Base-by-base conservation (phyloP, 2,888 invertebrate species). In the Phlogophora meticulosa region DNA sequence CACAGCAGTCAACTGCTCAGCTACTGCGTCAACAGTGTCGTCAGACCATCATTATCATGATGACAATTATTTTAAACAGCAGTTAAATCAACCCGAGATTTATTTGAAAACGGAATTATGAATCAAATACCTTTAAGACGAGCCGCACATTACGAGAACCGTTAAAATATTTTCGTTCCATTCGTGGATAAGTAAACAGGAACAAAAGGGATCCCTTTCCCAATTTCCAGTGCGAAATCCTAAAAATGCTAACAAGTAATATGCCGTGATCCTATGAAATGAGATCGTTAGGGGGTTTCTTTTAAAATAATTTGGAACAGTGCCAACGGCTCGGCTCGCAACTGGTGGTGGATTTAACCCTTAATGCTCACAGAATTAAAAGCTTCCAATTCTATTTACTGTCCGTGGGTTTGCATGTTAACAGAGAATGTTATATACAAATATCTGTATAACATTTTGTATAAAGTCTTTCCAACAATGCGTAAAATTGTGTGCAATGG, bases 271-370 rank as follows among this genome's bases (percentile, higher is more conserved):
- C 80, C 83, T 61, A 74, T 73, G 73, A 87, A 93, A 93, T 90
- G 88, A 90, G 89, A 85, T 86, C 85, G 87, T 91, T 91, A 87
- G 85, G 85, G 80, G 86, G 89, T 91, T 93, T 90, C 91, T 94
- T 94, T 93, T 88, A 91, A 94, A 94, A 94, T 94, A 93, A 94
- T 94, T 94, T 94, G 94, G 94, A 90, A 64, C 71, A 62, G 67
- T 61, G 93, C 94, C 95, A 95, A 87, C 84, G 76, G 76, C 82
- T 76, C 82, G 82, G 83, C 82, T 92, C 83, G 93, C 94, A 94
- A 94, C 94, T 94, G 92, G 94, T 94, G 93, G 94, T 87, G 88
- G 91, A 89, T 91, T 91, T 88, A 86, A 89, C 87, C 90, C 87
- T 88, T 91, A 91, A 91, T 90, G 87, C 88, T 81, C 82, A 82